A percentile compares a stretch with the other conserved stretches of the same genome.
Conservation (phyloP, 2,113 vertebrate species). For the Dunckerocampus dactyliophorus region DNA sequence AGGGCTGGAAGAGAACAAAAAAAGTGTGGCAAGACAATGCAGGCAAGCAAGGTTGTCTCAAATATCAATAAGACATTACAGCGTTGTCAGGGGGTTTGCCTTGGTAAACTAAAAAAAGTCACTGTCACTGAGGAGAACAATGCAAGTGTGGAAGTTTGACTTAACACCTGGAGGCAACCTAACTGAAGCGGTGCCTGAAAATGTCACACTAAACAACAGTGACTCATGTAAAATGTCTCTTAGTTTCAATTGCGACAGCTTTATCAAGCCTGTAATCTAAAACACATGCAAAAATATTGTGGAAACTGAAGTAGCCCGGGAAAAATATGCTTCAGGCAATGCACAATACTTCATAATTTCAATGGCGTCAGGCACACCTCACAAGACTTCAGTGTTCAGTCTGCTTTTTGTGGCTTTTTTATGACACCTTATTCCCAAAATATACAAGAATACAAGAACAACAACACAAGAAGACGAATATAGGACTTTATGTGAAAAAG, state of each 20-base stretch:
- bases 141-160: background rate
- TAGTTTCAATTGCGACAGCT: background rate
- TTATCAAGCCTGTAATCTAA: background rate
- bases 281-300: no score
- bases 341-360: no score
- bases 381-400: no score
- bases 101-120: background rate
- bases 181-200: background rate
- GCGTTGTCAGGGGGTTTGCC: background rate
- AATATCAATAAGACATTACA: constrained; percentile 1
- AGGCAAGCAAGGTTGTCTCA: background rate
- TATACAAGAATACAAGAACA: no score
- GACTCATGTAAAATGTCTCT: background rate
- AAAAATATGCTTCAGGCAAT: no score
- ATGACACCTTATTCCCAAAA: no score
- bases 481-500: no score
- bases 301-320: no score
- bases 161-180: background rate
- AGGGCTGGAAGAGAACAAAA: constrained; percentile 19
- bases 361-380: no score
- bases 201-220: no score
- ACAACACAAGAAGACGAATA: no score
- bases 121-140: background rate
- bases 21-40: background rate
- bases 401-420: no score